phyloP scores from a whole-genome alignment of 2,888 invertebrate species.

The Hirtodrosophila trivittata region DNA sequence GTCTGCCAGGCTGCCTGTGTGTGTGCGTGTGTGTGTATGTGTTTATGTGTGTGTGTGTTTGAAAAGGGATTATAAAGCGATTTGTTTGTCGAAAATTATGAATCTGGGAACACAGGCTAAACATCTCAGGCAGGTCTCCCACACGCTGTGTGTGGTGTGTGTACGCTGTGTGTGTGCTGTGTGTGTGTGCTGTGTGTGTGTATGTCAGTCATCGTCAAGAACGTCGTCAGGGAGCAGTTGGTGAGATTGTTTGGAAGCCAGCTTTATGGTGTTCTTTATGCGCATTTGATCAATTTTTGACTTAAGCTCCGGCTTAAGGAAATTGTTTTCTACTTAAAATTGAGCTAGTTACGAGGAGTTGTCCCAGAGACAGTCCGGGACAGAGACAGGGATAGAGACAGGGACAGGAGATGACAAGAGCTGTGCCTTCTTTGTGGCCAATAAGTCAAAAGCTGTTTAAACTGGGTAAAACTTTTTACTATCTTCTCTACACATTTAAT shows the following conservation, averaged over 20 bases:
- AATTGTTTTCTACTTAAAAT: slow-evolving; percentile 42
- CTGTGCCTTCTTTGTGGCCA: background rate
- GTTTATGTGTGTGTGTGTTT: slow-evolving; percentile 49
- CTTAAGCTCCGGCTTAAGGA: slow-evolving; percentile 54
- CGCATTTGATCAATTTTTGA: slow-evolving; percentile 62
- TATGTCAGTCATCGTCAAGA: slow-evolving; percentile 16
- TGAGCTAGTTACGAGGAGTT: slow-evolving; percentile 25
- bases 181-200: slow-evolving; percentile 13
- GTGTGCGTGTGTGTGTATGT: slow-evolving; percentile 1
- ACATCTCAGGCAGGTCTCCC: slow-evolving; percentile 57
- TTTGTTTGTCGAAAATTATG: slow-evolving; percentile 76
- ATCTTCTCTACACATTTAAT: slow-evolving; percentile 39
- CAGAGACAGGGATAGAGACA: no score
- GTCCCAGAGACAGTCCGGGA: no score
- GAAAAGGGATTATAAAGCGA: slow-evolving; percentile 77
- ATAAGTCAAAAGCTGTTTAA: slow-evolving; percentile 13
- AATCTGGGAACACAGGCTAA: slow-evolving; percentile 61
- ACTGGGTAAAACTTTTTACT: background rate
- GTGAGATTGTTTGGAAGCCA: slow-evolving; percentile 40
- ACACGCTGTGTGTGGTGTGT: slow-evolving; percentile 57
- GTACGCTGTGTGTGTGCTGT: slow-evolving; percentile 50
- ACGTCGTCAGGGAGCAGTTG: slow-evolving; percentile 14
- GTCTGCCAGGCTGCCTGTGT: slow-evolving; percentile 29
- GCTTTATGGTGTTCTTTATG: slow-evolving; percentile 26
- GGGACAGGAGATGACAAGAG: slow-evolving; percentile 1